A percentile compares a stretch with the other conserved stretches of the same genome.
phyloP scores from a whole-genome alignment of 2,888 invertebrate genomes.

The Cremastobaeus sp. region DNA sequence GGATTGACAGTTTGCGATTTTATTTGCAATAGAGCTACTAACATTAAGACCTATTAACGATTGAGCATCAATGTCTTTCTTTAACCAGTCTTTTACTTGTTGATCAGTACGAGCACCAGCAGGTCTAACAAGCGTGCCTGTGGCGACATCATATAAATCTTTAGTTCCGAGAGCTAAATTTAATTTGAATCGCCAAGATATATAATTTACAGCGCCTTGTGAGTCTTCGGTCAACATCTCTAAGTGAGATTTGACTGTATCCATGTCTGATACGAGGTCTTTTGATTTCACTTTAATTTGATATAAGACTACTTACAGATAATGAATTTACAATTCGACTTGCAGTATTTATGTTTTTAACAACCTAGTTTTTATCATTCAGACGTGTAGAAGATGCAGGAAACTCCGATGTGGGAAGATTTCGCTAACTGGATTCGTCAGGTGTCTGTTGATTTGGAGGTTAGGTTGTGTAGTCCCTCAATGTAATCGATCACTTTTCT shows the following conservation, averaged over 20 bases:
- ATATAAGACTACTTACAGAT: too few species aligned
- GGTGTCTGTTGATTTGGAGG: too few species aligned
- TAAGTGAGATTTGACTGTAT: neutral
- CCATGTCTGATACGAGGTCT: too few species aligned
- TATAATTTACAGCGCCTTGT: neutral
- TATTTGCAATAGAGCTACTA: conserved; percentile 47
- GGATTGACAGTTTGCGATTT: conserved; percentile 58
- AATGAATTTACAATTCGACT: too few species aligned
- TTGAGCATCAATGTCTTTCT: conserved; percentile 61
- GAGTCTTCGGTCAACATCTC: neutral
- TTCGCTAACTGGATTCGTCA: too few species aligned
- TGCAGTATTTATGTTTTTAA: too few species aligned
- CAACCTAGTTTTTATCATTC: too few species aligned
- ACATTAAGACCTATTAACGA: conserved; percentile 61
- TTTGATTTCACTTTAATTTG: too few species aligned
- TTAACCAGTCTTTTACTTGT: conserved; percentile 40
- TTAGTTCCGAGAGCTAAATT: conserved; percentile 13
- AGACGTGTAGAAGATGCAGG: too few species aligned
- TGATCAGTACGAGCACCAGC: neutral
- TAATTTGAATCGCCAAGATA: neutral
- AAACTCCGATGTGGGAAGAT: too few species aligned
- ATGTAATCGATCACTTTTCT: too few species aligned
- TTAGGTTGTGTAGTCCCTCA: too few species aligned
- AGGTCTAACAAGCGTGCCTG: neutral
- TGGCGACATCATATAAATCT: conserved; percentile 38